phyloP scores from a whole-genome alignment of 2,797 vertebrate genomes.

The Myiotriccus ornatus region DNA sequence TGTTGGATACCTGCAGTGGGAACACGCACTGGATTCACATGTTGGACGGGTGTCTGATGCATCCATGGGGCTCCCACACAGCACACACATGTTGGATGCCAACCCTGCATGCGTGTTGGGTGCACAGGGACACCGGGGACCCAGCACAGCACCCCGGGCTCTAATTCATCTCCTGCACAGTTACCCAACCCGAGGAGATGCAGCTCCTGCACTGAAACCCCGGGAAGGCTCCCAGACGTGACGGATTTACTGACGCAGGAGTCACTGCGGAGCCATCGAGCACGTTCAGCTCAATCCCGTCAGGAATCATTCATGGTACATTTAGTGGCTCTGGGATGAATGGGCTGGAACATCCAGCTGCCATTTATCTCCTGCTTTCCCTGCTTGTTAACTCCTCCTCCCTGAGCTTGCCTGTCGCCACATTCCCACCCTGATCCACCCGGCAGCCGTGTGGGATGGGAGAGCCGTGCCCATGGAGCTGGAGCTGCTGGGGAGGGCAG shows the following conservation, averaged over 20 bases:
- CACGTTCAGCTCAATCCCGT: background rate
- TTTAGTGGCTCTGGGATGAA: background rate
- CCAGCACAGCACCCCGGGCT: fast-evolving
- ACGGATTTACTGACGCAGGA: background rate
- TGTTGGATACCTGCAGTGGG: background rate
- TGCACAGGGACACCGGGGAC: background rate
- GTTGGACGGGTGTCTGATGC: background rate
- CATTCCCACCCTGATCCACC: background rate
- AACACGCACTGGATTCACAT: too few relatives aligned
- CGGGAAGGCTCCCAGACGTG: background rate
- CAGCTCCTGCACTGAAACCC: background rate
- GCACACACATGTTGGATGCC: fast-evolving
- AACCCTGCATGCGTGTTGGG: background rate
- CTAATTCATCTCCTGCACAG: background rate
- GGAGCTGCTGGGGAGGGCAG: background rate
- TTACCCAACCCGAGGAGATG: background rate
- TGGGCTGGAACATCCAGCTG: background rate
- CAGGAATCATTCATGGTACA: slow-evolving; percentile 5
- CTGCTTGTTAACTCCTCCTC: background rate
- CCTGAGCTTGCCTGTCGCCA: fast-evolving
- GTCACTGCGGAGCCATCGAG: background rate
- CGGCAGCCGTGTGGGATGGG: background rate
- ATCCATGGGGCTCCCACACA: too few relatives aligned
- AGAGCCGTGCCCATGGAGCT: fast-evolving
- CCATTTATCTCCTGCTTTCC: slow-evolving; percentile 8